A percentile compares a stretch with the other conserved stretches of the same genome.
phyloP scores from a whole-genome alignment of 1,140 invertebrate genomes.

The Phocides pigmalion region DNA sequence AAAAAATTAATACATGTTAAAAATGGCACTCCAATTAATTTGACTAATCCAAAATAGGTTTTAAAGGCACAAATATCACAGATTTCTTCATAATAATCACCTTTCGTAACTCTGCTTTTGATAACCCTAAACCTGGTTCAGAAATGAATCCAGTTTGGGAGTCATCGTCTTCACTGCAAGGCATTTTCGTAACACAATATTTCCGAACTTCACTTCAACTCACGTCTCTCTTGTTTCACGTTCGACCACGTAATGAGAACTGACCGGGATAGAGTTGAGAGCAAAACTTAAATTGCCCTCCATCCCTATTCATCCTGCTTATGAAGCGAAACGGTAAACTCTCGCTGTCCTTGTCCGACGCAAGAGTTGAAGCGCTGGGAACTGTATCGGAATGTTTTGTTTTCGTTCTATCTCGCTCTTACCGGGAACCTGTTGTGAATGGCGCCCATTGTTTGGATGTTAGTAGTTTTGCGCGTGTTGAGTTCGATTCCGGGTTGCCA shows the following conservation, averaged over 20 bases:
- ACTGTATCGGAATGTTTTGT: constrained; percentile 83
- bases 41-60: no score
- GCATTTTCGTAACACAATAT: constrained; percentile 51
- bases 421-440: constrained; percentile 69
- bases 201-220: constrained; percentile 28
- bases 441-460: constrained; percentile 46
- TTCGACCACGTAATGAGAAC: constrained; percentile 49
- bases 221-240: constrained; percentile 36
- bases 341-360: constrained; percentile 51
- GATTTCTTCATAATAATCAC: constrained; percentile 42
- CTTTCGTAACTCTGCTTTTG: constrained; percentile 76
- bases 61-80: neutral
- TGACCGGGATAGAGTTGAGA: constrained; percentile 48
- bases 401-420: constrained; percentile 76
- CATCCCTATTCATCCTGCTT: constrained; percentile 63
- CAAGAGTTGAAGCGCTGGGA: constrained; percentile 57
- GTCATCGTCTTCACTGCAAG: constrained; percentile 78
- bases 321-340: constrained; percentile 44
- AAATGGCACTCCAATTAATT: no score
- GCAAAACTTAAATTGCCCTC: constrained; percentile 68
- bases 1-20: no score
- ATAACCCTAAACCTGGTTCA: constrained; percentile 62
- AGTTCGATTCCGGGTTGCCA: constrained; percentile 55
- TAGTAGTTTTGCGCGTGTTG: constrained; percentile 24
- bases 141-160: constrained; percentile 69